Conservation (phyloP, 2,797 vertebrate species). For the Halcyon badia region DNA sequence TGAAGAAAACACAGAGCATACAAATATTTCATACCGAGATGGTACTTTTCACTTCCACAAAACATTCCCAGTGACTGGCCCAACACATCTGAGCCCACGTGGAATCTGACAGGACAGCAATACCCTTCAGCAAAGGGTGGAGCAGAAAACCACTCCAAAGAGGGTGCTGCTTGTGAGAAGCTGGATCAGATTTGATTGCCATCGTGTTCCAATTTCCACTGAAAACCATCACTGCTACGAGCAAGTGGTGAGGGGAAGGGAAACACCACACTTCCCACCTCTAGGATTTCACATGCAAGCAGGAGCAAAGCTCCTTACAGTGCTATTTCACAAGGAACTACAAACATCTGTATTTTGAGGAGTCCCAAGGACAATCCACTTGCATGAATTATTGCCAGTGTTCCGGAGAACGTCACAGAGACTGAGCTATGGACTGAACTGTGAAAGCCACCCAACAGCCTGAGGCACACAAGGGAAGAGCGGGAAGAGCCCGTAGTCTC, state of each 20-base stretch:
- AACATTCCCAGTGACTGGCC: neutral
- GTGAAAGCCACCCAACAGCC: neutral
- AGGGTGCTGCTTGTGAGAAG: neutral
- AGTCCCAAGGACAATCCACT: neutral
- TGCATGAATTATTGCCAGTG: neutral
- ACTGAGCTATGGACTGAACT: neutral
- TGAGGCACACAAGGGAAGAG: neutral
- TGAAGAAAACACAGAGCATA: neutral
- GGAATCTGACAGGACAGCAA: neutral
- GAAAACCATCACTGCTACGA: accelerated
- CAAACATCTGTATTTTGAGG: neutral
- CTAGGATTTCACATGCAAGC: neutral
- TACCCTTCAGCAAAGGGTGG: neutral
- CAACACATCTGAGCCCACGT: accelerated
- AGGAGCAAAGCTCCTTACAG: neutral
- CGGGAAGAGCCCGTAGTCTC: neutral
- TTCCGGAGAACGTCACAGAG: neutral
- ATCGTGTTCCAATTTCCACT: accelerated
- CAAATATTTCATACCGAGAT: accelerated
- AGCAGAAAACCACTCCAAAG: neutral
- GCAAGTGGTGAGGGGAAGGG: neutral
- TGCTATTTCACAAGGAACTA: neutral
- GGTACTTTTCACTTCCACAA: neutral
- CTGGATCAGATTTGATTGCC: neutral
- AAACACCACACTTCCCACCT: accelerated